A percentile compares a stretch with the other conserved stretches of the same genome.
Evolutionary conservation across 2,797 vertebrate species (phyloP).

Genomic region (Malurus splendens): DNA sequence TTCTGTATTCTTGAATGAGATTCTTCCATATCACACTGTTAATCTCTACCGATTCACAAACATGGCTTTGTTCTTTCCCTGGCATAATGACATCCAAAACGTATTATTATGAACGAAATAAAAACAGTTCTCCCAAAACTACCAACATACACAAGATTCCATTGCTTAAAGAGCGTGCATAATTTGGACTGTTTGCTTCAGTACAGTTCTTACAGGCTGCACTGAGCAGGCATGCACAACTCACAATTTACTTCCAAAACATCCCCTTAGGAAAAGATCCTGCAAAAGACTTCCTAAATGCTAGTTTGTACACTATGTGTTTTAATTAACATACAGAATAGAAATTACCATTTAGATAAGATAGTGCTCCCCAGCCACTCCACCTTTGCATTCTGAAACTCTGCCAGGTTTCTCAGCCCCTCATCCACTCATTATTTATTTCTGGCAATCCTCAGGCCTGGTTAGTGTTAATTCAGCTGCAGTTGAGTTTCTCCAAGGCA

Average conservation of each 20-base stretch:
- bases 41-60: not conserved
- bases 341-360: slow-evolving; percentile 51
- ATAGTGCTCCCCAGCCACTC: slow-evolving; percentile 23
- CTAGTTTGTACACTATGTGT: slow-evolving; percentile 19
- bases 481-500: slow-evolving; percentile 59
- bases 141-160: not conserved
- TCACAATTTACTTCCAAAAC: slow-evolving; percentile 4
- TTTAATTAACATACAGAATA: slow-evolving; percentile 33
- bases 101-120: not conserved
- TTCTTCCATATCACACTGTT: not conserved
- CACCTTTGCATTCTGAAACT: slow-evolving; percentile 2
- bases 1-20: not conserved
- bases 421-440: not conserved
- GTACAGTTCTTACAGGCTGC: not conserved
- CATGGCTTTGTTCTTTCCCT: not conserved
- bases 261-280: slow-evolving; percentile 18
- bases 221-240: not conserved
- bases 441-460: not conserved
- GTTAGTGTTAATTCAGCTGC: slow-evolving; percentile 10
- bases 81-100: not conserved
- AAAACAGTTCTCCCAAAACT: not conserved
- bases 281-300: slow-evolving; percentile 2
- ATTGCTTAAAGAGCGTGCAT: not conserved
- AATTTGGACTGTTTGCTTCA: not conserved
- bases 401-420: slow-evolving; percentile 13